A percentile compares a stretch with the other conserved stretches of the same genome.
phyloP scores from a whole-genome alignment of 2,888 invertebrate species.

The Nasonia oneida region DNA sequence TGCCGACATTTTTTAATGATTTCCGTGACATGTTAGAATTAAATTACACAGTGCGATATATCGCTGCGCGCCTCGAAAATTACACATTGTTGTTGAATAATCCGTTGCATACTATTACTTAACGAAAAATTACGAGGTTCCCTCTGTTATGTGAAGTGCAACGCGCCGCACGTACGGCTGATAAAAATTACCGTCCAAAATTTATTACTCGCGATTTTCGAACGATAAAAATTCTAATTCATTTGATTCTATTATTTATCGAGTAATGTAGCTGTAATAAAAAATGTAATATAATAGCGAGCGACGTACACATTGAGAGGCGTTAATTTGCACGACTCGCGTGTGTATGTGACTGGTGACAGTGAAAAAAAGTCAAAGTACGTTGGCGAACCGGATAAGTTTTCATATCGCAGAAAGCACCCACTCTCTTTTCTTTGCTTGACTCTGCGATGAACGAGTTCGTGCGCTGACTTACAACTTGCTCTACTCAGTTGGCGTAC shows the following conservation, averaged over 20 bases:
- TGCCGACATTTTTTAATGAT: slow-evolving; percentile 34
- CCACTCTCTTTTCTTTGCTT: slow-evolving; percentile 47
- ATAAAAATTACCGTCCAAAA: neutral
- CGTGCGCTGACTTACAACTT: neutral
- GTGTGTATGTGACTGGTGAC: neutral
- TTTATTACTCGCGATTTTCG: neutral
- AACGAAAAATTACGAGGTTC: slow-evolving; percentile 11
- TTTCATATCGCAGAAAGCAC: slow-evolving; percentile 52
- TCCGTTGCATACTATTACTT: slow-evolving; percentile 28
- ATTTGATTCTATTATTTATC: neutral
- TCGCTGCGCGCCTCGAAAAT: slow-evolving; percentile 12
- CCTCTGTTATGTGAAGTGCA: neutral
- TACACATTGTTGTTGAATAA: slow-evolving; percentile 31
- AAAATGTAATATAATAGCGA: neutral
- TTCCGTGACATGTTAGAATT: slow-evolving; percentile 31
- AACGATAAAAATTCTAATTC: neutral
- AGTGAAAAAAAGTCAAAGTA: slow-evolving; percentile 20
- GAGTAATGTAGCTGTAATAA: neutral
- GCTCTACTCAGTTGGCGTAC: neutral
- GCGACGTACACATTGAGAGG: neutral
- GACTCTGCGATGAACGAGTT: slow-evolving; percentile 17
- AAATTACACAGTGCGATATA: slow-evolving; percentile 20
- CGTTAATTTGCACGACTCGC: neutral
- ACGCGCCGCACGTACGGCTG: neutral
- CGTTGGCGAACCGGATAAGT: slow-evolving; percentile 59